These are phyloP conservation scores for Sphyrna mokarran DNA, from an alignment of 2,113 vertebrate genomes.

Conservation along the genomic window DNA sequence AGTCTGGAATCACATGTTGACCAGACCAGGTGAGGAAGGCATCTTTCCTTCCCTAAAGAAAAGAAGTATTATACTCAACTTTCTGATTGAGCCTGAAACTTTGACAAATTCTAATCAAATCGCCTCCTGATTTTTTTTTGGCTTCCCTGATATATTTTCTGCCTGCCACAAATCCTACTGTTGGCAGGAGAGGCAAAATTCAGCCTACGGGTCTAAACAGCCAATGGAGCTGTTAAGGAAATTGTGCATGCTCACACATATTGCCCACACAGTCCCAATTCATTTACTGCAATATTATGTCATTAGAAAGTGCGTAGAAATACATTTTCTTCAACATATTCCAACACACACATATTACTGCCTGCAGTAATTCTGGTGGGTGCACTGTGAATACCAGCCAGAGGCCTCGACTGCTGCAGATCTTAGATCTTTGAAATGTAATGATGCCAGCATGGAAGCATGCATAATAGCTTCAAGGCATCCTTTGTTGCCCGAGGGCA, in stretches of 20 bases:
- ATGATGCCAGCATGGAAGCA: conserved; percentile 29
- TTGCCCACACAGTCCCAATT: neutral
- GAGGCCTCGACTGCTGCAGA: neutral
- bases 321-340: neutral
- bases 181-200: too few relatives aligned
- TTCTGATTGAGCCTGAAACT: too few relatives aligned
- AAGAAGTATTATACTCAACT: too few relatives aligned
- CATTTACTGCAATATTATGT: neutral
- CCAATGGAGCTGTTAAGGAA: neutral
- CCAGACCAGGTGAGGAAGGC: too few relatives aligned
- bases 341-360: neutral
- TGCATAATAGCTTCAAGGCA: neutral
- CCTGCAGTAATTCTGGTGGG: neutral
- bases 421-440: neutral
- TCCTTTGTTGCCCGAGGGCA: neutral
- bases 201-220: neutral
- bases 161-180: too few relatives aligned
- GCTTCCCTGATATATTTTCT: too few relatives aligned
- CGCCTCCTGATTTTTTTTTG: too few relatives aligned
- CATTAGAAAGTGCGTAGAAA: neutral
- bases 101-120: too few relatives aligned
- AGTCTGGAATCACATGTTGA: too few relatives aligned
- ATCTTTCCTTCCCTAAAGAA: too few relatives aligned
- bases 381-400: neutral
- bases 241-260: neutral